Evolutionary conservation across 2,888 invertebrate genomes (phyloP), one percentile per base, ranked within the genome.

Genomic region (Zaprionus bogoriensis): DNA sequence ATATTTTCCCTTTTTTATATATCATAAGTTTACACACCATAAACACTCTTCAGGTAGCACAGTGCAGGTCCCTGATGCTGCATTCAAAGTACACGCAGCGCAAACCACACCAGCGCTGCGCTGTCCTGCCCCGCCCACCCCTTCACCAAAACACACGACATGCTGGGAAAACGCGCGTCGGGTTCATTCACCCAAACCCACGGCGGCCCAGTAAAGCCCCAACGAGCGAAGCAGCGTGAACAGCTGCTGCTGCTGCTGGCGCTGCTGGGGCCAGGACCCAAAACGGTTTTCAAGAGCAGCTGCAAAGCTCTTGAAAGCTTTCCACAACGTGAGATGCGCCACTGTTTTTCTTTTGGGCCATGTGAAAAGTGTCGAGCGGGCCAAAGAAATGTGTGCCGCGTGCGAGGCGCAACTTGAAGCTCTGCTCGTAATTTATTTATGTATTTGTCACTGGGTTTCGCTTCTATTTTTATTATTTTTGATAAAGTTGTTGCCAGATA

Each of bases 401-500:
- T 22, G 27, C 10, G 17, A 19, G 38, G 41, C 32, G 50, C n/a
- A n/a, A 64, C 38, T 25, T 50, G 46, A 55, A 44, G 54, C 46
- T 28, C 50, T 25, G 51, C 27, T 67, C 64, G 82, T 84, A 69
- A 84, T 78, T 87, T 87, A 87, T 81, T 82, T 86, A 80, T 83
- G 60, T 68, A 83, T 86, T 74, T 77, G 77, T 77, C 67, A 71
- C 60, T 62, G 61, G 48, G 65, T 70, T 67, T 73, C 9, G 7
- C 32, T 36, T n/a, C n/a, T n/a, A n/a, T n/a, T n/a, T n/a, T n/a
- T n/a, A n/a, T n/a, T n/a, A n/a, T n/a, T 17, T 78, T 70, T 82
- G 87, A 82, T 82, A 87, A 87, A 82, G 85, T 78, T 86, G 81
- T 81, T 71, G 67, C 75, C 54, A 64, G 67, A 83, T 80, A 74